A percentile compares a stretch with the other conserved stretches of the same genome.
phyloP scores from a whole-genome alignment of 1,140 invertebrate species.

The Temnothorax nylanderi region DNA sequence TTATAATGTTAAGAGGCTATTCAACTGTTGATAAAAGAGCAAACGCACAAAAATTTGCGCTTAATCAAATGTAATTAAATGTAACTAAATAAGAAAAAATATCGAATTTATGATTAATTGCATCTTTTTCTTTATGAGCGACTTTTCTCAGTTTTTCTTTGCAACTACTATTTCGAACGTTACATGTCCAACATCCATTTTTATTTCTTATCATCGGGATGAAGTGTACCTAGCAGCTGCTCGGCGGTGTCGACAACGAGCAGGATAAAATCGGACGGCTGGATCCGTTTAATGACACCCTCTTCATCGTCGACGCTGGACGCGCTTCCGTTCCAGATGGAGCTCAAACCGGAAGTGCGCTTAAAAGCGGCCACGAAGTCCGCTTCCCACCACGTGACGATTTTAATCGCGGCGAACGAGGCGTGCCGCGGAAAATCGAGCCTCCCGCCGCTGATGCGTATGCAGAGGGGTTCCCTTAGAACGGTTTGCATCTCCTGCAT shows the following conservation, averaged over 20 bases:
- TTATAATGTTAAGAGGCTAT: not conserved
- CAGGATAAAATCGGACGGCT: constrained; percentile 90
- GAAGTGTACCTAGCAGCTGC: constrained; percentile 85
- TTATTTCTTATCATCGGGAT: not conserved
- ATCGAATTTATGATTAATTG: not conserved
- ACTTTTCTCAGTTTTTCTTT: not conserved
- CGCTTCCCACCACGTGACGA: constrained; percentile 92
- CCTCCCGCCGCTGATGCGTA: constrained; percentile 90
- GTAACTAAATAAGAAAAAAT: not conserved
- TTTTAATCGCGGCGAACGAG: constrained; percentile 92
- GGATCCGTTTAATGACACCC: constrained; percentile 89
- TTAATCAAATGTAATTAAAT: not conserved
- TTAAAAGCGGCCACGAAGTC: constrained; percentile 88
- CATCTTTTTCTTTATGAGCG: not conserved
- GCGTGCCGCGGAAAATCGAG: constrained; percentile 92
- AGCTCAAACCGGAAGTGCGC: constrained; percentile 85
- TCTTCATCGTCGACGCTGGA: constrained; percentile 76
- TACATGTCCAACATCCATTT: not conserved
- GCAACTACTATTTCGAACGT: not conserved
- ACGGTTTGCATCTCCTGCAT: constrained; percentile 90
- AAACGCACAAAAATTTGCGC: not conserved
- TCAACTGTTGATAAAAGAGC: not conserved
- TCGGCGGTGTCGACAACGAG: constrained; percentile 90
- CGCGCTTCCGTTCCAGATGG: constrained; percentile 12
- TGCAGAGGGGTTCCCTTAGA: constrained; percentile 90